Evolutionary conservation across 2,888 invertebrate species (phyloP), one percentile per base, ranked within the genome.

Genomic region (Apoderus coryli): DNA sequence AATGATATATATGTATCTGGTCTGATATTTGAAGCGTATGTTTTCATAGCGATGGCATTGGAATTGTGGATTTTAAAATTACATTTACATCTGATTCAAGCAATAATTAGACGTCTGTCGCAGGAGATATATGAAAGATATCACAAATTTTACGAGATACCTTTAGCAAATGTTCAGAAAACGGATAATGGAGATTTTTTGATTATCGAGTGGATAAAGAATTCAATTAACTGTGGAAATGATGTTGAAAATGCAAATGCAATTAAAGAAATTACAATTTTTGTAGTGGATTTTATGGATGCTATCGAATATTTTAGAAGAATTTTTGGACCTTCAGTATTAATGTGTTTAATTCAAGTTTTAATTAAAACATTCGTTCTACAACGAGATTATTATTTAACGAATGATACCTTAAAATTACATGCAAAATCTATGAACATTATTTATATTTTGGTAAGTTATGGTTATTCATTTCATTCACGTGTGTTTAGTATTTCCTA

Each of bases 111-210:
- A 4, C 14, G n/a, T 24, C 31, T 31, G 4, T 14, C 19, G 10
- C 4, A 22, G 13, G 14, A n/a, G 3, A 10, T 35, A 13, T 22
- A 29, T 13, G 4, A 29, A 22, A 25, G 13, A 9, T 30, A 32
- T 27, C 12, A 29, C 16, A 24, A 32, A 12, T 35, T 35, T 19
- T 30, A 35, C 24, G 30, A 26, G 10, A 13, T 35, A 5, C 35
- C 35, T n/a, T 14, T 22, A 7, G 27, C 32, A 7, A 27, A 35
- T 10, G 32, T 25, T 14, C 26, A 15, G n/a, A 35, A 33, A 23
- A 15, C 33, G 4, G 25, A 24, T 7, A 30, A 32, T 33, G 35
- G 35, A 7, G 35, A 32, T 14, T 29, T 35, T 14, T 4, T 35
- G 25, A 25, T 26, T 6, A 11, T 14, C 4, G 26, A 14, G 5